A percentile compares a stretch with the other conserved stretches of the same genome.
Conservation (phyloP, 2,797 vertebrate species). For the Microhierax caerulescens region DNA sequence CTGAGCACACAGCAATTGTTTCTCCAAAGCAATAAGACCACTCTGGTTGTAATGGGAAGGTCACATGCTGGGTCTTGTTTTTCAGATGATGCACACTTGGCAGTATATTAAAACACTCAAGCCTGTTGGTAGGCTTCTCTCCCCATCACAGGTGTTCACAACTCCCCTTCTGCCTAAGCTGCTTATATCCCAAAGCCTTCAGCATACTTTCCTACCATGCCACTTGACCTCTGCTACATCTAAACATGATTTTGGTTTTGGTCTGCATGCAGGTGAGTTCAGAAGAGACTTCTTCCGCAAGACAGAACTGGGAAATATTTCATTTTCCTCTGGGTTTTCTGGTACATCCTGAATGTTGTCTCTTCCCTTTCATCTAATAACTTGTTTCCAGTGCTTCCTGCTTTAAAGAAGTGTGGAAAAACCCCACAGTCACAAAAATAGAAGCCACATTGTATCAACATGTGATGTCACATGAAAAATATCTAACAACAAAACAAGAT, state of each 20-base stretch:
- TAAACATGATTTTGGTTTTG: fast-evolving
- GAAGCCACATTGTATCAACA: not conserved
- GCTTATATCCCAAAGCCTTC: not conserved
- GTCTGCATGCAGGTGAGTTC: fast-evolving
- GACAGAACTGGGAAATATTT: not conserved
- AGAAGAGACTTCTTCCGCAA: not conserved
- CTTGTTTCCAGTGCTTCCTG: not conserved
- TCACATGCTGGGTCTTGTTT: not conserved
- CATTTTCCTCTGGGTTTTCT: not conserved
- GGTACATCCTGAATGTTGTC: not conserved
- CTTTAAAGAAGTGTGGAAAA: not conserved
- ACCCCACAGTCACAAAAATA: not conserved
- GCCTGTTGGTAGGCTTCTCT: not conserved
- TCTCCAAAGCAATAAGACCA: not conserved
- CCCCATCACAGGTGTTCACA: not conserved
- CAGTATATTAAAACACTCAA: not conserved
- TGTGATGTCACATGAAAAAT: not conserved
- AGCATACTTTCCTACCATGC: not conserved
- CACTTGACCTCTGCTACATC: not conserved
- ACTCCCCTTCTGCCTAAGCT: not conserved
- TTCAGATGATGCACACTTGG: not conserved
- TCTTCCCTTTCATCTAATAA: not conserved
- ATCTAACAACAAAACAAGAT: not conserved
- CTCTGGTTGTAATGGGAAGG: not conserved
- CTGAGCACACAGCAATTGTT: not conserved